A percentile compares a stretch with the other conserved stretches of the same genome.
phyloP scores from a whole-genome alignment of 1,140 invertebrate genomes.

The Bombus waltoni region DNA sequence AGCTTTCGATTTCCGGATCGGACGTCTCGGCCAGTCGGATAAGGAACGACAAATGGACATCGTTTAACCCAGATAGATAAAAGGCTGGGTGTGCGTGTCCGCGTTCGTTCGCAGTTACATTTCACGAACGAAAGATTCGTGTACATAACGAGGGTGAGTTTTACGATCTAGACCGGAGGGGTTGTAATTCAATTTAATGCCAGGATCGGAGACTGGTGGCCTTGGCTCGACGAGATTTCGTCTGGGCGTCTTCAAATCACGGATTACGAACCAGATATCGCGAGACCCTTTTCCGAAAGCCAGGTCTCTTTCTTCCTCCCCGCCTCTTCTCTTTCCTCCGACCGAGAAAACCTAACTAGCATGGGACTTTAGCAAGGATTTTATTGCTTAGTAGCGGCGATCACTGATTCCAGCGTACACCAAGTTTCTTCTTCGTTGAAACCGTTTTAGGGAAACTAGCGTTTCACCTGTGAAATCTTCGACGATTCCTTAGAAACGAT shows the following conservation, averaged over 20 bases:
- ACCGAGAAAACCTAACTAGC: background rate
- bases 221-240: conserved; percentile 31
- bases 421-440: background rate
- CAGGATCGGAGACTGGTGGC: conserved; percentile 2
- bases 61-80: conserved; percentile 40
- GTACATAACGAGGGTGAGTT: conserved; percentile 53
- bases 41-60: conserved; percentile 43
- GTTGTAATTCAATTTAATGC: conserved; percentile 61
- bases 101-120: conserved; percentile 5
- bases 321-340: background rate
- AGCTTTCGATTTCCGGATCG: conserved; percentile 33
- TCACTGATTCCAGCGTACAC: no score
- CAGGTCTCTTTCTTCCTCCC: background rate
- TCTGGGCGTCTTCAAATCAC: conserved; percentile 32
- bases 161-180: conserved; percentile 34
- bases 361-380: background rate
- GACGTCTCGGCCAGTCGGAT: conserved; percentile 33
- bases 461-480: no score
- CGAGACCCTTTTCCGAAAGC: background rate
- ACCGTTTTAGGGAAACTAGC: no score
- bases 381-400: background rate
- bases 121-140: conserved; percentile 23
- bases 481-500: no score
- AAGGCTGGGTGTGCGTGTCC: background rate
- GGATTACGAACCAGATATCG: background rate